A percentile compares a stretch with the other conserved stretches of the same genome.
phyloP scores from a whole-genome alignment of 1,140 invertebrate genomes.

The Eubasilissa regina region DNA sequence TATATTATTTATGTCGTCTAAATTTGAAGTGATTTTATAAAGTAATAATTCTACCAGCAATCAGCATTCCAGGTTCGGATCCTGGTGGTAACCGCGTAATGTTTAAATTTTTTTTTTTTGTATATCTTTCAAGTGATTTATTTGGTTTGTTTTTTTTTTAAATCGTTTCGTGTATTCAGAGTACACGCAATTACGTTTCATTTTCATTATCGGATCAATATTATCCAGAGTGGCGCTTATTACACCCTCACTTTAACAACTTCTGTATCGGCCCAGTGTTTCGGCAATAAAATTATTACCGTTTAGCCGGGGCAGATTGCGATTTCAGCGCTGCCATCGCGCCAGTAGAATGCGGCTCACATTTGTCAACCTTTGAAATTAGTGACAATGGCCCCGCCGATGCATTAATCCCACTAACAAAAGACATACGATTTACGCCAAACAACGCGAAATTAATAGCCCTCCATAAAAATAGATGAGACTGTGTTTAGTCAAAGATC shows the following conservation, averaged over 20 bases:
- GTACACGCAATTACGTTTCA: too few relatives aligned
- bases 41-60: too few relatives aligned
- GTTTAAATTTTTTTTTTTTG: too few relatives aligned
- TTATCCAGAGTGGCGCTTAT: not conserved
- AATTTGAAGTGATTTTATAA: too few relatives aligned
- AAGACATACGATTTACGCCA: conserved; percentile 44
- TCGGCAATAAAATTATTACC: conserved; percentile 35
- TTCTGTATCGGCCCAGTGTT: conserved; percentile 12
- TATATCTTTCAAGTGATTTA: too few relatives aligned
- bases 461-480: conserved; percentile 52
- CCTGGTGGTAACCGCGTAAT: too few relatives aligned
- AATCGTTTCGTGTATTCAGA: too few relatives aligned
- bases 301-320: conserved; percentile 44
- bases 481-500: conserved; percentile 48
- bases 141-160: too few relatives aligned
- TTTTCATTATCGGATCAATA: too few relatives aligned
- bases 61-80: too few relatives aligned
- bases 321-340: not conserved
- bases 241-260: conserved; percentile 13
- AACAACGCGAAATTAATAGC: conserved; percentile 46
- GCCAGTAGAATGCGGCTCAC: conserved; percentile 45
- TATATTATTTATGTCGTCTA: too few relatives aligned
- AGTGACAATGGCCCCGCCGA: conserved; percentile 54
- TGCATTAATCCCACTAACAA: conserved; percentile 51
- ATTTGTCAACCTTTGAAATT: conserved; percentile 60